These are phyloP conservation scores for Petrocephalus zakoni DNA, from an alignment of 2,113 vertebrate species.

Conservation along the genomic window DNA sequence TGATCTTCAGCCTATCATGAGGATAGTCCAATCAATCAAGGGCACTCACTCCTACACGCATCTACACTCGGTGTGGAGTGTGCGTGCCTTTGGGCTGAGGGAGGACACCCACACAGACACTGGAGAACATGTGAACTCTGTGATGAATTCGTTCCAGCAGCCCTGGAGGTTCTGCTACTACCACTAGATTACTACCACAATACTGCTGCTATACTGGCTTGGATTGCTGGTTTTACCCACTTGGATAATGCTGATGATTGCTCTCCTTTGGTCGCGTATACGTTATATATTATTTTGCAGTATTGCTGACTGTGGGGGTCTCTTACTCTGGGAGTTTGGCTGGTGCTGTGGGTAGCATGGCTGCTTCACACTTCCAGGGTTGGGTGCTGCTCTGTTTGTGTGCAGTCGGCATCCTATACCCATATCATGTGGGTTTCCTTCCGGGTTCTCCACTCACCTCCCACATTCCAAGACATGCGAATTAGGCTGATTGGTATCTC, in stretches of 20 bases:
- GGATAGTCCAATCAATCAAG: neutral
- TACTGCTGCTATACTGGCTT: neutral
- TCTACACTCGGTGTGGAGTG: neutral
- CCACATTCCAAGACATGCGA: neutral
- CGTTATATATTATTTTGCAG: neutral
- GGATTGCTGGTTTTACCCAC: neutral
- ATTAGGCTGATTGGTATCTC: neutral
- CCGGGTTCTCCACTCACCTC: neutral
- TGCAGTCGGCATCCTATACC: neutral
- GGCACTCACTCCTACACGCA: neutral
- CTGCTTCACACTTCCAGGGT: neutral
- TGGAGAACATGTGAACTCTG: neutral
- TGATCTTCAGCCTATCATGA: neutral
- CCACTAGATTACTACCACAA: neutral
- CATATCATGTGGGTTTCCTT: neutral
- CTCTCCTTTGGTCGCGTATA: neutral
- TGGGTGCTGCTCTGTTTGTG: neutral
- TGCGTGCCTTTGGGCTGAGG: neutral
- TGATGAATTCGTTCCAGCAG: neutral
- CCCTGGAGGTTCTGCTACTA: neutral
- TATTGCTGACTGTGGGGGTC: neutral
- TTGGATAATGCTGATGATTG: neutral
- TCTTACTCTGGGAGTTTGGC: neutral
- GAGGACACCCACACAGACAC: neutral
- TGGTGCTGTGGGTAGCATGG: neutral